phyloP scores from a whole-genome alignment of 2,113 vertebrate genomes.

The Saiga tatarica region DNA sequence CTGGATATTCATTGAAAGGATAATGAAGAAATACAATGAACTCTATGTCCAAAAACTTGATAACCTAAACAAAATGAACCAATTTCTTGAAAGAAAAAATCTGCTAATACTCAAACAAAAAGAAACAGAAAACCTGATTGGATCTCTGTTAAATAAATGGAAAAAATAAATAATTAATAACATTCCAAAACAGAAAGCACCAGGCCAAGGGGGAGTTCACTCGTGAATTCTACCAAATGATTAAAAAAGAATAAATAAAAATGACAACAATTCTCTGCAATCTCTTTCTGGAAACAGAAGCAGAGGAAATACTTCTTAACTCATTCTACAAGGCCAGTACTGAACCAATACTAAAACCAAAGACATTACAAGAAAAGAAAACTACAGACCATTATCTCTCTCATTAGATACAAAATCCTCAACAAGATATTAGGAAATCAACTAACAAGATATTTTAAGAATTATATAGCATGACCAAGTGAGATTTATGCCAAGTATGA shows the following conservation, averaged over 20 bases:
- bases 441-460: background rate
- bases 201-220: background rate
- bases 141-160: background rate
- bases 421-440: slow-evolving; percentile 3
- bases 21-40: background rate
- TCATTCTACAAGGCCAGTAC: background rate
- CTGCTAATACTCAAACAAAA: background rate
- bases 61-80: background rate
- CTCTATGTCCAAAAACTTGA: background rate
- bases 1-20: background rate
- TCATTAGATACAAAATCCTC: background rate
- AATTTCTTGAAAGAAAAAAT: background rate
- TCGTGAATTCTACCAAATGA: background rate
- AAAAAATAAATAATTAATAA: background rate
- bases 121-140: background rate
- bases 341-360: background rate
- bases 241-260: background rate
- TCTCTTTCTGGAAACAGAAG: background rate
- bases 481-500: background rate
- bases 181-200: background rate
- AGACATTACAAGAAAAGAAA: background rate
- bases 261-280: background rate
- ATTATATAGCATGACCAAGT: background rate
- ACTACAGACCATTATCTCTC: background rate
- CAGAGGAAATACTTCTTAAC: background rate